Conservation (phyloP, 2,797 vertebrate genomes). For the Alectoris magna region DNA sequence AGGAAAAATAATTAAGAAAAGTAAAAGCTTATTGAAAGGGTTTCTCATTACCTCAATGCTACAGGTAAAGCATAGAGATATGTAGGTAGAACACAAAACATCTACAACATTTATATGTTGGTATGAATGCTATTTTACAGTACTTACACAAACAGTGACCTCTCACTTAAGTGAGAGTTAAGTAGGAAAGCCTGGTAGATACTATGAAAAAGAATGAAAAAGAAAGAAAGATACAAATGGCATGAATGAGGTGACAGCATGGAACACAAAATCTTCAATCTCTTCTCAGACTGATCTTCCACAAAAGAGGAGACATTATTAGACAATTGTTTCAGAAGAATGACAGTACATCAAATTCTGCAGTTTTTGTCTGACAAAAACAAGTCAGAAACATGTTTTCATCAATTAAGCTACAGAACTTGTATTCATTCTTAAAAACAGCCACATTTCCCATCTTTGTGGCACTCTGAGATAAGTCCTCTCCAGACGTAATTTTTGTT, state of each 20-base stretch:
- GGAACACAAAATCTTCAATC: constrained; percentile 19
- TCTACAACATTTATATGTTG: constrained; percentile 60
- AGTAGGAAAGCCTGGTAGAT: constrained; percentile 75
- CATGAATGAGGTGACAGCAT: constrained; percentile 60
- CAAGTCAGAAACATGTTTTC: neutral
- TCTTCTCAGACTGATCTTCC: neutral
- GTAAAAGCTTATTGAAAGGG: neutral
- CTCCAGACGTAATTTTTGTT: neutral
- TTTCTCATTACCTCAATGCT: neutral
- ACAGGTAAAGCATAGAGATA: neutral
- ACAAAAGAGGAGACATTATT: neutral
- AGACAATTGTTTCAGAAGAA: neutral
- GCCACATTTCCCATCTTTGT: neutral
- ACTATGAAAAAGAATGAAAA: constrained; percentile 65
- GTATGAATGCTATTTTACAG: constrained; percentile 71
- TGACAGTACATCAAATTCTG: neutral
- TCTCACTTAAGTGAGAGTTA: constrained; percentile 67
- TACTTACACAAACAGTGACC: constrained; percentile 71
- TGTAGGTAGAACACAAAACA: constrained; percentile 1
- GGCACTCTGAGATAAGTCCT: neutral
- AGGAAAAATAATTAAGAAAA: neutral
- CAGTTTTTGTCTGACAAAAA: neutral
- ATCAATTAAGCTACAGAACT: neutral
- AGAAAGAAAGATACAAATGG: constrained; percentile 64
- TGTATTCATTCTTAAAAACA: neutral